Conservation (phyloP, 2,797 vertebrate species). For the Emys orbicularis region DNA sequence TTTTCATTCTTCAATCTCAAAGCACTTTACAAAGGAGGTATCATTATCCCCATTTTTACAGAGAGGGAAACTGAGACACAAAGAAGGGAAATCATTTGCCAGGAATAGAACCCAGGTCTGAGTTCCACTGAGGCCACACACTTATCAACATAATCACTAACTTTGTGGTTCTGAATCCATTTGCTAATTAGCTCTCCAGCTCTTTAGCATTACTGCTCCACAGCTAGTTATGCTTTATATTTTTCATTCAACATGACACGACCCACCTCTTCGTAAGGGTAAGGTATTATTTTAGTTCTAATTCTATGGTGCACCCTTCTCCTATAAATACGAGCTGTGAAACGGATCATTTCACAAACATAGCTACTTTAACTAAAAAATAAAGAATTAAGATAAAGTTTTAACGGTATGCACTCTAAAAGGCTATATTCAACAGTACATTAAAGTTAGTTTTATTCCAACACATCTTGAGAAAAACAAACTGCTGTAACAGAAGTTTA, state of each 20-base stretch:
- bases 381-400: background rate
- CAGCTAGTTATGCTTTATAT: no score
- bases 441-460: background rate
- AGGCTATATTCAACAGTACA: background rate
- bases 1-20: background rate
- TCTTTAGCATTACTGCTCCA: background rate
- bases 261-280: background rate
- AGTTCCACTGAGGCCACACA: no score
- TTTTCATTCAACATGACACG: background rate
- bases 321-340: background rate
- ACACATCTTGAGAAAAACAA: background rate
- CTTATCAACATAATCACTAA: slow-evolving; percentile 4
- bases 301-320: rapidly evolving
- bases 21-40: background rate
- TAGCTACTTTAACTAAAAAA: background rate
- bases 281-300: background rate
- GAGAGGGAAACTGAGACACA: background rate
- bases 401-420: background rate
- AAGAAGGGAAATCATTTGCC: background rate
- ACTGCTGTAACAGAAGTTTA: background rate
- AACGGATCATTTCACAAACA: background rate
- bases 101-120: background rate
- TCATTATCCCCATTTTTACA: background rate
- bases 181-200: background rate
- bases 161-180: background rate